These are phyloP conservation scores for Drosophila suzukii DNA, from an alignment of 1,140 invertebrate genomes.

Conservation along the genomic window DNA sequence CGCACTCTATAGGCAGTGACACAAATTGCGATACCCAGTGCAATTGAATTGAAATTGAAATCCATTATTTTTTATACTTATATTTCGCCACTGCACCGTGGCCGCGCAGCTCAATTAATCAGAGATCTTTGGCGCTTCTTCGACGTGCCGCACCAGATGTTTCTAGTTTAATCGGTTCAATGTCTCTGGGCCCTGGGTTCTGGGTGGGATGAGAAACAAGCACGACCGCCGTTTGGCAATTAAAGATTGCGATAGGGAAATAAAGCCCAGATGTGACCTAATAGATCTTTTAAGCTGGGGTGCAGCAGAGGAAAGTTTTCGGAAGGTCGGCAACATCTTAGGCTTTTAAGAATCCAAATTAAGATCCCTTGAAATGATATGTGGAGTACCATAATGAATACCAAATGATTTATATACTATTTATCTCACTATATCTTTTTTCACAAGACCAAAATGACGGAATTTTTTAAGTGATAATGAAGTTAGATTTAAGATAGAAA, in stretches of 20 bases:
- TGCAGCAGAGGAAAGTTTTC: neutral
- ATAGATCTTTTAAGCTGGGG: slow-evolving; percentile 1
- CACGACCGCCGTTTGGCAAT: slow-evolving; percentile 35
- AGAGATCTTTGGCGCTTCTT: slow-evolving; percentile 49
- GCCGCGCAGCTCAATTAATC: slow-evolving; percentile 56
- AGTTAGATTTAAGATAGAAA: too few species aligned
- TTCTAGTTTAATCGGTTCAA: slow-evolving; percentile 70
- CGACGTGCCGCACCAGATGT: slow-evolving; percentile 59
- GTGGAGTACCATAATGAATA: too few species aligned
- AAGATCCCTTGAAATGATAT: too few species aligned
- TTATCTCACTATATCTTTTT: too few species aligned
- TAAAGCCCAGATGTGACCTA: slow-evolving; percentile 20
- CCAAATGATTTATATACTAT: too few species aligned
- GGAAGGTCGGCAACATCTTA: neutral
- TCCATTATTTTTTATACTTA: slow-evolving; percentile 16
- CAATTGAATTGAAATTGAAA: slow-evolving; percentile 62
- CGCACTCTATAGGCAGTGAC: slow-evolving; percentile 27
- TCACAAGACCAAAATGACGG: too few species aligned
- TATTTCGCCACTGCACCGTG: slow-evolving; percentile 29
- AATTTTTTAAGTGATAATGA: too few species aligned
- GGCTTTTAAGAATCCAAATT: neutral
- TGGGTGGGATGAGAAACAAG: slow-evolving; percentile 33
- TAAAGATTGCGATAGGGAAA: slow-evolving; percentile 38
- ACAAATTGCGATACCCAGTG: slow-evolving; percentile 36
- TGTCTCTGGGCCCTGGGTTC: slow-evolving; percentile 43